phyloP scores from a whole-genome alignment of 64 coral and sea anemone genomes.

The Orbicella faveolata region DNA sequence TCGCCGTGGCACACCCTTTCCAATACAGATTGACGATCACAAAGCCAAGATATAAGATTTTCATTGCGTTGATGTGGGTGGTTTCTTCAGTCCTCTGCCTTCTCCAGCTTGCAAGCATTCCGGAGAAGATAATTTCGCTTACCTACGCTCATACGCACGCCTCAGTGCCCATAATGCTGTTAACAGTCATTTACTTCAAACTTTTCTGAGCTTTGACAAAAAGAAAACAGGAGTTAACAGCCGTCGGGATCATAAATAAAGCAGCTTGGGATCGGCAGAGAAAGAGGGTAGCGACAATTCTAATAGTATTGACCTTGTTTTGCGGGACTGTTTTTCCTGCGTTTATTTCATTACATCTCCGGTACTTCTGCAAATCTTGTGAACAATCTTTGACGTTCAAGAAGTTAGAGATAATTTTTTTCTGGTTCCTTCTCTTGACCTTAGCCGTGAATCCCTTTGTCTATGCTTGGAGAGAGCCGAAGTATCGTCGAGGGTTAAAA shows the following conservation, averaged over 20 bases:
- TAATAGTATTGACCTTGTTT: neutral
- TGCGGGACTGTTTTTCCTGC: neutral
- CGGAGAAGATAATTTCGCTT: neutral
- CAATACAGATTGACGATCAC: constrained; percentile 21
- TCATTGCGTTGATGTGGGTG: neutral
- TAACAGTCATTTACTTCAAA: neutral
- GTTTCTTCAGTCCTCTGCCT: neutral
- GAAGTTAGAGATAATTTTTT: neutral
- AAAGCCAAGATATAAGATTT: constrained; percentile 5
- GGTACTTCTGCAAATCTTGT: neutral
- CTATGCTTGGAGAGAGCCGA: neutral
- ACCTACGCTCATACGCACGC: neutral
- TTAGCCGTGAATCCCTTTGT: neutral
- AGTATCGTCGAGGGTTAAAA: neutral
- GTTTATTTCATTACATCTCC: neutral
- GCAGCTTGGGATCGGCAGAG: neutral
- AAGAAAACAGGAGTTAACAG: neutral
- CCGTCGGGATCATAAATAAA: neutral
- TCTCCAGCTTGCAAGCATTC: neutral
- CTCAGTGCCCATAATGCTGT: neutral
- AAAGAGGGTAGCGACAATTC: neutral
- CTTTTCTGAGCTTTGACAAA: neutral
- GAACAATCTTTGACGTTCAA: neutral
- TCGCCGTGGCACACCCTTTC: constrained; percentile 8
- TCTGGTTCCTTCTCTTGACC: neutral